Base-by-base conservation (phyloP, 2,888 invertebrate species). In the Epinotia bilunana region DNA sequence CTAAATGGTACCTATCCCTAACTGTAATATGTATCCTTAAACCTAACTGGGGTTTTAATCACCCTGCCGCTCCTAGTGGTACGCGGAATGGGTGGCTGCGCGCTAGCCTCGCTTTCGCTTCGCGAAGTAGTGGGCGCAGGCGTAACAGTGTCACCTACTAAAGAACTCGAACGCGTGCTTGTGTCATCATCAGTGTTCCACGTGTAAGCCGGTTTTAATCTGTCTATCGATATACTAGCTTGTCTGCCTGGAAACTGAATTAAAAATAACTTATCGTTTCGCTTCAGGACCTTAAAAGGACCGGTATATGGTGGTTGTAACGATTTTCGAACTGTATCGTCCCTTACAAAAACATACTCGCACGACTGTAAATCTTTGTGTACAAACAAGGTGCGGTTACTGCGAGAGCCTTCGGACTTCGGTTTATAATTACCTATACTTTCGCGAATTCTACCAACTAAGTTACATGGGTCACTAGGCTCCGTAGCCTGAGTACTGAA, bases 271-370 rank as follows among this genome's bases (percentile, higher is more conserved):
- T 20, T 53, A 2, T 28, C 13, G 60, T 6, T 13, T 28, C 60
- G 23, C 3, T 28, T 13, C 12, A 60, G 12, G 3, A 60, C 60
- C 12, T 28, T 60, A 12, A 28, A 60, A 12, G 60, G 60, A 12
- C 60, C 60, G 13, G 28, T 60, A 28, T 60, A 60, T 11, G 60
- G 60, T 13, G 60, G 60, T 60, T 60, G 60, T 13, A 60, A 28
- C 9, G 60, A 28, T n/a, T 28, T 60, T 5, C 60, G 7, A 1
- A 58, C 57, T 7, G 57, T 20, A 20, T 58, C 57, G 7, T 58
- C 57, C 20, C 57, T 58, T 13, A 53, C 49, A 4, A 60, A 60
- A 60, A 60, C 60, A 13, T 23, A 60, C 12, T 60, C 12, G 7
- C 60, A 58, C 12, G 58, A n/a, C 39, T 39, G 39, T 39, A 39